Evolutionary conservation across 2,113 vertebrate genomes (phyloP).

Genomic region (Proterorhinus semilunaris): DNA sequence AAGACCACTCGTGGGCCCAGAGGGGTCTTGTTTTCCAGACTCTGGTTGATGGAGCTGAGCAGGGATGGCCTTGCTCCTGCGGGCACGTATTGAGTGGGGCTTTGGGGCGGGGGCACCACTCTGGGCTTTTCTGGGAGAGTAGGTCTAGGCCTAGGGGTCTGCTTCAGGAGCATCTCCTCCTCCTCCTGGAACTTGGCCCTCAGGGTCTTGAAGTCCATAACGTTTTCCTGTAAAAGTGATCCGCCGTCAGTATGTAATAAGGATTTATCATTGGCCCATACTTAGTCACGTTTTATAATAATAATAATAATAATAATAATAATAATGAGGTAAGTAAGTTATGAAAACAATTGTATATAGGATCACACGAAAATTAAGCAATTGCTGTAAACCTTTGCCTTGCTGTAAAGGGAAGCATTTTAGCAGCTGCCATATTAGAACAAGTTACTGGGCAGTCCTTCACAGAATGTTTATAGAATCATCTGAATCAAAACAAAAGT

Average conservation of each 20-base stretch:
- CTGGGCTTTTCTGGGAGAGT: conserved; percentile 68
- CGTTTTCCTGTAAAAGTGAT: conserved; percentile 47
- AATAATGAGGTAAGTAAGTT: too few species aligned
- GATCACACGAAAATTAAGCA: too few species aligned
- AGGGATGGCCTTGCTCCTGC: conserved; percentile 65
- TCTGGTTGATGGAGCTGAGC: conserved; percentile 64
- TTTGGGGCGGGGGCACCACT: conserved; percentile 43
- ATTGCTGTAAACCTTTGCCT: too few species aligned
- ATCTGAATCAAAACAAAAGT: too few species aligned
- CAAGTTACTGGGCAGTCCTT: too few species aligned
- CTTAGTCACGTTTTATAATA: background rate
- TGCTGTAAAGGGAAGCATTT: too few species aligned
- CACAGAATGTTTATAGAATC: too few species aligned
- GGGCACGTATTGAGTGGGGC: conserved; percentile 58
- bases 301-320: too few species aligned
- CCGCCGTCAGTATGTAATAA: background rate
- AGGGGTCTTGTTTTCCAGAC: conserved; percentile 20
- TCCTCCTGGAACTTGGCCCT: conserved; percentile 73
- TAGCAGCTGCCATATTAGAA: too few species aligned
- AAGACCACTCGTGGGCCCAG: conserved; percentile 70
- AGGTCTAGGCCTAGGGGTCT: conserved; percentile 58
- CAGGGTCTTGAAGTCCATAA: conserved; percentile 66
- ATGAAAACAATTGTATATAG: too few species aligned
- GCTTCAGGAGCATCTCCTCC: conserved; percentile 47
- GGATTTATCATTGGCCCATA: background rate